A percentile compares a stretch with the other conserved stretches of the same genome.
phyloP scores from a whole-genome alignment of 2,888 invertebrate genomes.

The Brachyopa scutellaris region DNA sequence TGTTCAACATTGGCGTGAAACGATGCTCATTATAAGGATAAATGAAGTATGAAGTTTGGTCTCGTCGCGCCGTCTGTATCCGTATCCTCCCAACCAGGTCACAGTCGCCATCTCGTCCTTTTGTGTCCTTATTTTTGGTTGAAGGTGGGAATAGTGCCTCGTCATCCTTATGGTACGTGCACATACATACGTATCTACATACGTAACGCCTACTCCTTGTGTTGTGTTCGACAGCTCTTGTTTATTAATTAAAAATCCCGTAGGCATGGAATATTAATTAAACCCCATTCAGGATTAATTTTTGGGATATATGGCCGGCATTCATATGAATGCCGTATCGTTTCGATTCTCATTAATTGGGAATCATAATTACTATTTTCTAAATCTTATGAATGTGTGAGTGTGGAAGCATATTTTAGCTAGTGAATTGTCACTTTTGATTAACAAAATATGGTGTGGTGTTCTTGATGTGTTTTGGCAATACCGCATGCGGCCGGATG shows the following conservation, averaged over 20 bases:
- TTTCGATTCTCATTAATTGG: background rate
- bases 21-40: conserved; percentile 39
- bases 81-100: background rate
- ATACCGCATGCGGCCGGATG: too few species aligned
- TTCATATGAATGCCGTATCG: background rate
- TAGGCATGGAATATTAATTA: conserved; percentile 54
- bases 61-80: background rate
- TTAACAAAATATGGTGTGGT: too few species aligned
- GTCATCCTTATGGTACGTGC: background rate
- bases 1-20: conserved; percentile 38
- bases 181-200: background rate
- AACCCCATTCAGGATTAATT: conserved; percentile 50
- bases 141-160: conserved; percentile 18
- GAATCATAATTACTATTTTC: conserved; percentile 9
- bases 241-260: conserved; percentile 46
- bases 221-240: conserved; percentile 11
- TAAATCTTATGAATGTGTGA: background rate
- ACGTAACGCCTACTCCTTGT: background rate
- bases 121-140: background rate
- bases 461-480: too few species aligned
- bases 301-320: conserved; percentile 10
- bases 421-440: background rate
- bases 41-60: conserved; percentile 45
- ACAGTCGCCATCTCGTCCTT: background rate
- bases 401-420: background rate